Evolutionary conservation across 2,888 invertebrate species (phyloP).

Genomic region (Drosophila borealis): DNA sequence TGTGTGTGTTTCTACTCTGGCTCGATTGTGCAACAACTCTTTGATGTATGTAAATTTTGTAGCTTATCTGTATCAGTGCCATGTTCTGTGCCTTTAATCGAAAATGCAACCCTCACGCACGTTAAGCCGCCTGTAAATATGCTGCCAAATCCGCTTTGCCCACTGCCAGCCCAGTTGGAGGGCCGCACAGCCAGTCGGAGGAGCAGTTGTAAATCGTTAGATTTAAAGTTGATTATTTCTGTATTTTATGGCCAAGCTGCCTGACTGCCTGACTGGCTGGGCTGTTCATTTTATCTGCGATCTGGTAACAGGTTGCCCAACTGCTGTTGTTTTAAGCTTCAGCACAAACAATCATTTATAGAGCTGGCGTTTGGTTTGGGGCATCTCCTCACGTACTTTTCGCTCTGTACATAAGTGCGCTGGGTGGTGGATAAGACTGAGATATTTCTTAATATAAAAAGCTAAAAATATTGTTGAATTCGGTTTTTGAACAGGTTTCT

Average conservation of each 20-base stretch:
- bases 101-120: conserved; percentile 63
- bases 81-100: conserved; percentile 62
- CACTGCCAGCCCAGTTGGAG: conserved; percentile 11
- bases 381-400: neutral
- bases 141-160: conserved; percentile 52
- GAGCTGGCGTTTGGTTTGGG: neutral
- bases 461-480: neutral
- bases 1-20: conserved; percentile 18
- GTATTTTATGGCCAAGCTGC: conserved; percentile 47
- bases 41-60: conserved; percentile 72
- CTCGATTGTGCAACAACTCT: conserved; percentile 52
- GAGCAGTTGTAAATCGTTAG: conserved; percentile 62
- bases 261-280: conserved; percentile 20
- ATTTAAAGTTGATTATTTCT: conserved; percentile 63
- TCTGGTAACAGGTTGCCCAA: conserved; percentile 58
- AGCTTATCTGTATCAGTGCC: conserved; percentile 68
- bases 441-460: neutral
- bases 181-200: neutral
- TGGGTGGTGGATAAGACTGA: no score
- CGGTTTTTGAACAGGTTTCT: neutral
- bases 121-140: conserved; percentile 62
- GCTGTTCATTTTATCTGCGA: conserved; percentile 38
- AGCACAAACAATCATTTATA: conserved; percentile 43
- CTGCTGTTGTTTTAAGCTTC: conserved; percentile 40
- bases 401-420: neutral